Evolutionary conservation across 2,888 invertebrate species (phyloP), one percentile per base, ranked within the genome.

Genomic region (Apotomis turbidana): DNA sequence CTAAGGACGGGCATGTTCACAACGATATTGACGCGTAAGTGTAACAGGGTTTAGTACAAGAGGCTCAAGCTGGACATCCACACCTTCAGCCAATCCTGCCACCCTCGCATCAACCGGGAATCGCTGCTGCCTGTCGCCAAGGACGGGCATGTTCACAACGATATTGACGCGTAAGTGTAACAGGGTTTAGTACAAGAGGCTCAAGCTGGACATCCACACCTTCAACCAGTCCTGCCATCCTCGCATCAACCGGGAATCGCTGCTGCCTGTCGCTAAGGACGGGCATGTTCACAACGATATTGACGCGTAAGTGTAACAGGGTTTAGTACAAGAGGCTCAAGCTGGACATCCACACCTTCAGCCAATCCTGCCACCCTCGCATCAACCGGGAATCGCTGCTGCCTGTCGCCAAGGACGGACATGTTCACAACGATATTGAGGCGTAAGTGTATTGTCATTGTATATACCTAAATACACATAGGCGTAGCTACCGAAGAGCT

Each of bases 141-240:
- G 82, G 95, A 95, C 76, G 95, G 96, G 58, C 94, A 95, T 74
- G 93, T 97, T 2, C 95, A 96, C 27, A 94, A 95, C 27, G 96
- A 98, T 83, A 95, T 97, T 76, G 99, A 99, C 79, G 96, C 97
- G 95, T 95, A 77, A 94, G 95, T 71, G 5, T 46, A 3, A 6
- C 8, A 3, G 15, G 15, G 15, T 15, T 15, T 15, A 15, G 15
- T 15, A 15, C 41, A 6, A 41, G 41, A 3, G 41, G 2, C 41
- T 98, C 5, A 1, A 5, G 41, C 6, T 41, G 5, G 41, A 41
- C 4, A 41, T 41, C 6, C 41, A 2, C 5, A 5, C 41, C 6
- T 99, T 99, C 94, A 98, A 98, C 91, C 99, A 99, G 93, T 99
- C 98, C 80, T 98, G 98, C 90, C 99, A 97, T 88, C 99, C 99